Conservation (phyloP, 2,797 vertebrate species). For the Coracias cyanogaster region DNA sequence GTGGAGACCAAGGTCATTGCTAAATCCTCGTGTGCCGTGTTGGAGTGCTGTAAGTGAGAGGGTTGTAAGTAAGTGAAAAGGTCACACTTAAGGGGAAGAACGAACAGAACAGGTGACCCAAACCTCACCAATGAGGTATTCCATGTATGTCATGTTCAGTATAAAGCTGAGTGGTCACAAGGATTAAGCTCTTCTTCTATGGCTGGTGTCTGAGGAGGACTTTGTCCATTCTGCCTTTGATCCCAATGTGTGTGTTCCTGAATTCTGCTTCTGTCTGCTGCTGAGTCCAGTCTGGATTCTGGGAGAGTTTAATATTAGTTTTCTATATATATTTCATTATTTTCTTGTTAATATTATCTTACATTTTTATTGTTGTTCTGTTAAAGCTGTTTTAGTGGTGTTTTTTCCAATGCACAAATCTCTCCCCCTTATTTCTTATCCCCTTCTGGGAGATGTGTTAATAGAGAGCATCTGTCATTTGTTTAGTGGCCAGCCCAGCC, state of each 20-base stretch:
- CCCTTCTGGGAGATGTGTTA: neutral
- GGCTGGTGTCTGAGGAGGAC: too few species aligned
- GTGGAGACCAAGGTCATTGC: neutral
- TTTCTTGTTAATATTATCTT: neutral
- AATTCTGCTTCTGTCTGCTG: too few species aligned
- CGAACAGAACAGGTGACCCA: neutral
- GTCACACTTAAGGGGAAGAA: neutral
- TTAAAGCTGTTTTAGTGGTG: neutral
- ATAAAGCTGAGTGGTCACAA: too few species aligned
- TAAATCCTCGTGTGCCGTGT: neutral
- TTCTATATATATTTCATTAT: neutral
- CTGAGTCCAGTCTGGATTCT: neutral
- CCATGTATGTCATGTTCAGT: neutral
- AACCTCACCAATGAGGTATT: neutral
- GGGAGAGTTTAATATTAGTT: neutral
- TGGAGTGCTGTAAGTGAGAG: neutral
- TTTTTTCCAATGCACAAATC: neutral
- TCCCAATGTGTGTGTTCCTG: too few species aligned
- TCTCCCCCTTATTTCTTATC: neutral
- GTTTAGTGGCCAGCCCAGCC: neutral
- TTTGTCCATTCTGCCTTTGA: too few species aligned
- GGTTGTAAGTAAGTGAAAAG: neutral
- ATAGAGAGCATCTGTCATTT: neutral
- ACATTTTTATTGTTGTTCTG: neutral
- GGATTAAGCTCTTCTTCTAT: too few species aligned